These are phyloP conservation scores for Hylaea fasciaria DNA, from an alignment of 2,888 invertebrate species.

Conservation along the genomic window DNA sequence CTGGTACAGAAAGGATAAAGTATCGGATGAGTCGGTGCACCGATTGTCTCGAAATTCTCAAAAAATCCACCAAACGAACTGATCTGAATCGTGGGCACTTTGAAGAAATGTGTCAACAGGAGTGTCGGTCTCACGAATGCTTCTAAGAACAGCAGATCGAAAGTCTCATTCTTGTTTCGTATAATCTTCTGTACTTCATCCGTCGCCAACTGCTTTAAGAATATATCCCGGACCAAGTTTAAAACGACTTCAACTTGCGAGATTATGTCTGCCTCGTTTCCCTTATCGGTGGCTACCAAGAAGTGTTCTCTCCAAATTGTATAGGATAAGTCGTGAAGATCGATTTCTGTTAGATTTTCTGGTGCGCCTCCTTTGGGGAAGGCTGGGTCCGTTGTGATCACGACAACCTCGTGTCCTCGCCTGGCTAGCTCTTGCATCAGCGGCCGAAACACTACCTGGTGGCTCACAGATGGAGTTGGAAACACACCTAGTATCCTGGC, in stretches of 20 bases:
- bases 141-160: constrained; percentile 56
- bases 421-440: constrained; percentile 61
- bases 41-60: constrained; percentile 36
- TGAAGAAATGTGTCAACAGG: constrained; percentile 46
- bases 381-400: constrained; percentile 66
- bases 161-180: constrained; percentile 40
- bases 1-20: constrained; percentile 30
- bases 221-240: neutral
- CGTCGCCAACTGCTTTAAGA: constrained; percentile 38
- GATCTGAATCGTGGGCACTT: constrained; percentile 53
- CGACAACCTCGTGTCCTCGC: constrained; percentile 55
- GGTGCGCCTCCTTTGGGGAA: constrained; percentile 36
- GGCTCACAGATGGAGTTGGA: constrained; percentile 17
- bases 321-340: constrained; percentile 54
- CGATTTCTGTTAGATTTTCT: constrained; percentile 61
- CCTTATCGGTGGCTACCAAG: neutral
- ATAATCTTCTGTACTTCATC: constrained; percentile 47
- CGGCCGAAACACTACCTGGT: constrained; percentile 67
- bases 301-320: constrained; percentile 38
- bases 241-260: constrained; percentile 27
- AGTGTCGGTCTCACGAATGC: constrained; percentile 42
- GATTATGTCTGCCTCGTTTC: neutral
- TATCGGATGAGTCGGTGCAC: constrained; percentile 41
- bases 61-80: constrained; percentile 51
- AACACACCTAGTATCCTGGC: constrained; percentile 13